A percentile compares a stretch with the other conserved stretches of the same genome.
Conservation (phyloP, 2,797 vertebrate species). For the Pteronotus mesoamericanus region DNA sequence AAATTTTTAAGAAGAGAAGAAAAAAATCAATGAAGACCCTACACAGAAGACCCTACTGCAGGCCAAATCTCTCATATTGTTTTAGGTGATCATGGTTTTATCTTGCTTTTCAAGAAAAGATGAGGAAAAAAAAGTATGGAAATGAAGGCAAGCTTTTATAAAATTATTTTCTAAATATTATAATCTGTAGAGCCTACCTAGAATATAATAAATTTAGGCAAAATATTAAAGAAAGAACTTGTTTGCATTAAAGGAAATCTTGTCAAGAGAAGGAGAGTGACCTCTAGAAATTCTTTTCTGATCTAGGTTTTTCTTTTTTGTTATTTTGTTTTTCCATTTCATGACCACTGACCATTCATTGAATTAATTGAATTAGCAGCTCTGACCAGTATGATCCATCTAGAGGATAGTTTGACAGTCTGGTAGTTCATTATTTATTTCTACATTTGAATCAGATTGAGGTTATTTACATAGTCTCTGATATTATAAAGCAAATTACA, state of each 20-base stretch:
- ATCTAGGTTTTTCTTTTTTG: background rate
- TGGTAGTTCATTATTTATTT: background rate
- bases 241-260: background rate
- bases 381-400: background rate
- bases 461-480: background rate
- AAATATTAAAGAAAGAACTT: background rate
- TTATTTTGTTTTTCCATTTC: background rate
- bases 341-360: background rate
- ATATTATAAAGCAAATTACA: conserved; percentile 28
- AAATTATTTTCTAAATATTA: background rate
- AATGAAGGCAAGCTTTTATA: background rate
- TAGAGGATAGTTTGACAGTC: background rate
- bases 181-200: background rate
- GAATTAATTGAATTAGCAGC: background rate
- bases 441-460: background rate
- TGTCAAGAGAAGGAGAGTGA: background rate
- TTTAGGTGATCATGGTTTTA: background rate
- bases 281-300: background rate
- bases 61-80: background rate
- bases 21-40: background rate
- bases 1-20: background rate
- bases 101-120: background rate
- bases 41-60: background rate
- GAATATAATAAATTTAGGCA: background rate
- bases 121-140: background rate